These are phyloP conservation scores for Phenganax marumi DNA, from an alignment of 92 coral and sea anemone genomes.

Conservation along the genomic window DNA sequence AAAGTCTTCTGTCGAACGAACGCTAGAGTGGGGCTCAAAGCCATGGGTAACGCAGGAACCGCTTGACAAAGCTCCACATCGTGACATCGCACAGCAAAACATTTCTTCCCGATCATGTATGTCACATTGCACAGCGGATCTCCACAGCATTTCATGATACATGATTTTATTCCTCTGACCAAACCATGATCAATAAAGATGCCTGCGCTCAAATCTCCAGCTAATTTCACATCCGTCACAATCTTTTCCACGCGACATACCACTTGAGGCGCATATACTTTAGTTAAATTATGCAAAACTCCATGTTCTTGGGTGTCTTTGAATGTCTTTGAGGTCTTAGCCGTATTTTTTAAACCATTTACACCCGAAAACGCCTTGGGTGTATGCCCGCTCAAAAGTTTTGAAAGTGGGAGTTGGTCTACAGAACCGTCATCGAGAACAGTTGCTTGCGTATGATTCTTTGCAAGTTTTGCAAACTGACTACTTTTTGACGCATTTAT, in stretches of 20 bases:
- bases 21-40: constrained; percentile 70
- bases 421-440: no score
- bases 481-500: constrained; percentile 1
- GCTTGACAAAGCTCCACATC: constrained; percentile 67
- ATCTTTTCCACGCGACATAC: constrained; percentile 68
- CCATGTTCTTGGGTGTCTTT: neutral
- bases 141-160: constrained; percentile 73
- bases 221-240: constrained; percentile 66
- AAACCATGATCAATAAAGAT: constrained; percentile 70
- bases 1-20: constrained; percentile 42
- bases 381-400: neutral
- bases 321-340: neutral
- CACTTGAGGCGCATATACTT: neutral
- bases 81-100: constrained; percentile 78
- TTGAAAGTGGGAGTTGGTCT: no score
- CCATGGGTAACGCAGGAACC: constrained; percentile 65
- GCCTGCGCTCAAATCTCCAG: constrained; percentile 84
- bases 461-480: no score
- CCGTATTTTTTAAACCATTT: neutral
- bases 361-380: neutral
- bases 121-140: constrained; percentile 86
- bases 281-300: neutral
- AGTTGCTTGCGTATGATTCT: no score
- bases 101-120: constrained; percentile 69
- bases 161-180: constrained; percentile 68